phyloP scores from a whole-genome alignment of 2,797 vertebrate genomes.

The Bovichtus variegatus region DNA sequence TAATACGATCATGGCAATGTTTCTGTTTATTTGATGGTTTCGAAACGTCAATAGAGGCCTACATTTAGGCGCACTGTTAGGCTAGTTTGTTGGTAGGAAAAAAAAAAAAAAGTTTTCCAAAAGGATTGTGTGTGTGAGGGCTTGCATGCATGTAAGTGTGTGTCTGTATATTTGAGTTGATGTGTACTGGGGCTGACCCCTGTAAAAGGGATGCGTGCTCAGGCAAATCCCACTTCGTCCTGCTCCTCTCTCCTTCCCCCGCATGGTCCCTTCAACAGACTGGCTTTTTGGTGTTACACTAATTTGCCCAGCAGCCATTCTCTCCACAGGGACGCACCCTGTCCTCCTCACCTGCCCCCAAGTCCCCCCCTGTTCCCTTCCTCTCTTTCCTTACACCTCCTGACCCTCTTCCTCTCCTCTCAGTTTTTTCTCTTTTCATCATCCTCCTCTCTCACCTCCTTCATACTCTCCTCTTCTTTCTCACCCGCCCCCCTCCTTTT shows the following conservation, averaged over 20 bases:
- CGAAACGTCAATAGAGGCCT: conserved; percentile 1
- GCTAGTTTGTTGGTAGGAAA: not conserved
- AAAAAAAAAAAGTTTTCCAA: not conserved
- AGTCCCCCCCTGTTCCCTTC: not conserved
- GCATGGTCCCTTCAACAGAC: conserved; percentile 27
- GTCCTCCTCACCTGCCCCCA: conserved; percentile 39
- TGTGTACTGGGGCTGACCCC: conserved; percentile 48
- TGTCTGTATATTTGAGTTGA: conserved; percentile 22
- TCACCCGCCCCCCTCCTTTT: conserved; percentile 20
- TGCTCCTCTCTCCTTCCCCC: conserved; percentile 22
- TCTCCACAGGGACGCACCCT: conserved; percentile 35
- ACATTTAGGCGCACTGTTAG: not conserved
- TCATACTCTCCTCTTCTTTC: conserved; percentile 26
- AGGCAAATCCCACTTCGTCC: conserved; percentile 23
- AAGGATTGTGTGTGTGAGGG: not conserved
- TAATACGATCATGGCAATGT: conserved; percentile 25
- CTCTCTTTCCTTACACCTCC: conserved; percentile 18
- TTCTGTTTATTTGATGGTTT: conserved; percentile 37
- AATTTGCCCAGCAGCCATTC: conserved; percentile 40
- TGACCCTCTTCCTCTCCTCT: conserved; percentile 24
- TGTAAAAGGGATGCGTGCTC: conserved; percentile 53
- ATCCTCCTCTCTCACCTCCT: conserved; percentile 32
- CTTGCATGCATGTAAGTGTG: conserved; percentile 13
- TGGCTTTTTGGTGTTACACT: conserved; percentile 50
- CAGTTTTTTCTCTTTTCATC: conserved; percentile 33